phyloP scores from a whole-genome alignment of 2,113 vertebrate species.

The Tetrax tetrax region DNA sequence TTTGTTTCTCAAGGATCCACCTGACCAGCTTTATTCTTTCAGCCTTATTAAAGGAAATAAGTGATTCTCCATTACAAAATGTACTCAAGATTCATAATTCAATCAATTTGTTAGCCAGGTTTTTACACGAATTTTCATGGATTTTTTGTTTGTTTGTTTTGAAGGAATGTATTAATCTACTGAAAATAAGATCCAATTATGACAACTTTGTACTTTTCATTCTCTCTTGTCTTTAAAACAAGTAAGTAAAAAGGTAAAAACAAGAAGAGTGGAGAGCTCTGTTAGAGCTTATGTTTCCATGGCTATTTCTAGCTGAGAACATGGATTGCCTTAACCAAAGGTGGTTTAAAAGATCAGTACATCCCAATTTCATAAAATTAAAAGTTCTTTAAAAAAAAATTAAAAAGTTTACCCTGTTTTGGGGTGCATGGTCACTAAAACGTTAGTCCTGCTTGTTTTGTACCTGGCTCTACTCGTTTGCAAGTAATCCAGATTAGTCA shows the following conservation, averaged over 20 bases:
- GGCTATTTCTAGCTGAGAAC: background rate
- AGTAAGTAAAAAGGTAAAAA: background rate
- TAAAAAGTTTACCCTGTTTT: background rate
- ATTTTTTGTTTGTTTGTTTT: background rate
- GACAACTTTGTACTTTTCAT: background rate
- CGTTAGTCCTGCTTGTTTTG: background rate
- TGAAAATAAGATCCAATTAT: background rate
- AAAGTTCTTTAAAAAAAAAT: background rate
- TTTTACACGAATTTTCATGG: background rate
- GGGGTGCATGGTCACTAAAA: background rate
- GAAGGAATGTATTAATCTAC: background rate
- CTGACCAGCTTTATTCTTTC: background rate
- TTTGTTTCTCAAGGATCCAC: background rate
- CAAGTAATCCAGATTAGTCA: slow-evolving; percentile 31
- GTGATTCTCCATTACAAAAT: background rate
- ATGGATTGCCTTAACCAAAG: background rate
- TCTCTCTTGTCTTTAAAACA: background rate
- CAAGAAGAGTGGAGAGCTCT: background rate
- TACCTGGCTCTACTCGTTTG: background rate
- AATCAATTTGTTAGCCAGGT: background rate
- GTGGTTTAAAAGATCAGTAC: background rate
- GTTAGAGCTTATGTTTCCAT: background rate
- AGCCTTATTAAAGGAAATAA: background rate
- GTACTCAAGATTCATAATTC: background rate
- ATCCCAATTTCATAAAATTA: background rate